Evolutionary conservation across 2,888 invertebrate species (phyloP), one percentile per base, ranked within the genome.

Genomic region (Tetheella fluctuosa): DNA sequence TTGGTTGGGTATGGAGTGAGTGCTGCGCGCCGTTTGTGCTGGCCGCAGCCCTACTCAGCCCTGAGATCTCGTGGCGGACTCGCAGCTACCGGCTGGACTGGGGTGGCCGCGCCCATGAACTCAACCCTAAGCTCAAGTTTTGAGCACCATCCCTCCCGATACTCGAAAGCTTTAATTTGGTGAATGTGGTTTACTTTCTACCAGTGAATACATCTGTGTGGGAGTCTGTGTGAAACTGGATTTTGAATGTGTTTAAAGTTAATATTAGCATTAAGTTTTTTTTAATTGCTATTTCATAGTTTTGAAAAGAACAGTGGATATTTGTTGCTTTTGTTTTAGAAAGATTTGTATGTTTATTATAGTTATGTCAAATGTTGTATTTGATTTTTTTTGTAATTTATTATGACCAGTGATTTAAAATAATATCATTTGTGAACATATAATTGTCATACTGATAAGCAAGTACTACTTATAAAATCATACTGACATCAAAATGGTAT

Each of bases 1-100:
- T 98, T 60, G 98, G 97, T 34, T 99, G 99, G 99, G 92, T 98
- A 79, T 96, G 99, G 89, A 96, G 98, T 67, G 99, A 99, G 94
- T 94, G 96, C 58, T 96, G 97, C 73, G 97, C 99, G 66, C 97
- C 99, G 4, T 97, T 98, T 82, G 94, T 99, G 67, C 97, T 98
- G 86, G 93, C 97, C 42, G 95, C 96, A 78, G 98, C 99, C 42
- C 94, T 99, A 60, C 94, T 97, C 79, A 96, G 97, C 86, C 98
- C 98, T 0, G 95, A 96, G 67, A 98, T 99, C 79, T 95, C 96
- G 85, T 99, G 99, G 99, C 95, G 99, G 79, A 96, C 97, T 80
- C 96, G 98, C 80, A 95, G 96, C 74, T 99, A 97, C 91, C 96
- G 96, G 85, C 94, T 99, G 66, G 96, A 96, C 76, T 99, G 99